Evolutionary conservation across 1,140 invertebrate species (phyloP).

Genomic region (Xylocopa sonorina): DNA sequence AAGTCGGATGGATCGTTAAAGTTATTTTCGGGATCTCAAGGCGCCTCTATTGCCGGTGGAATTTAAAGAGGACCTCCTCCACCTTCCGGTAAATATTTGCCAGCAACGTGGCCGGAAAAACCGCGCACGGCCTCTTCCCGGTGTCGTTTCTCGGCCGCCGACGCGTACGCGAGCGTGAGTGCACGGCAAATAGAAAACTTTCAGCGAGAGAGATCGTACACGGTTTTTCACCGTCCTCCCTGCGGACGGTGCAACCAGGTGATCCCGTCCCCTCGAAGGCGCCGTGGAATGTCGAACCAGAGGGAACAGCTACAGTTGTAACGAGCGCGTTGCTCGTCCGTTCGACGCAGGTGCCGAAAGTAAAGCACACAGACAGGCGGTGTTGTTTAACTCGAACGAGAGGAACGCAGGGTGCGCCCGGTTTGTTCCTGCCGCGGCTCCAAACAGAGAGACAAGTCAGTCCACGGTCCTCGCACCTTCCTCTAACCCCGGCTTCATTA

Average conservation of each 20-base stretch:
- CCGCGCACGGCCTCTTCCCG: conserved; percentile 43
- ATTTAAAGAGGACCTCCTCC: conserved; percentile 58
- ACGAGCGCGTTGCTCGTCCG: background rate
- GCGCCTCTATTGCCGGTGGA: conserved; percentile 54
- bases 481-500: conserved; percentile 45
- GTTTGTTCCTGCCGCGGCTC: conserved; percentile 67
- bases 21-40: conserved; percentile 48
- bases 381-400: conserved; percentile 62
- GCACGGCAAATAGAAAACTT: conserved; percentile 57
- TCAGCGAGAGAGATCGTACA: conserved; percentile 55
- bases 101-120: conserved; percentile 59
- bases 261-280: background rate
- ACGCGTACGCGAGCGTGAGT: conserved; percentile 51
- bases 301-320: background rate
- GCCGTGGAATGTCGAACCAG: conserved; percentile 21
- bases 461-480: conserved; percentile 33
- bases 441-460: conserved; percentile 60
- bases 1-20: conserved; percentile 54
- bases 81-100: conserved; percentile 65
- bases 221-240: conserved; percentile 45
- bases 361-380: conserved; percentile 52
- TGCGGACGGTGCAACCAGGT: background rate
- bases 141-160: conserved; percentile 41
- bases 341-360: conserved; percentile 34
- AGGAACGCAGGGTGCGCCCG: conserved; percentile 60